These are phyloP conservation scores for Ferrisia virgata DNA, from an alignment of 2,888 invertebrate genomes.

Conservation along the genomic window DNA sequence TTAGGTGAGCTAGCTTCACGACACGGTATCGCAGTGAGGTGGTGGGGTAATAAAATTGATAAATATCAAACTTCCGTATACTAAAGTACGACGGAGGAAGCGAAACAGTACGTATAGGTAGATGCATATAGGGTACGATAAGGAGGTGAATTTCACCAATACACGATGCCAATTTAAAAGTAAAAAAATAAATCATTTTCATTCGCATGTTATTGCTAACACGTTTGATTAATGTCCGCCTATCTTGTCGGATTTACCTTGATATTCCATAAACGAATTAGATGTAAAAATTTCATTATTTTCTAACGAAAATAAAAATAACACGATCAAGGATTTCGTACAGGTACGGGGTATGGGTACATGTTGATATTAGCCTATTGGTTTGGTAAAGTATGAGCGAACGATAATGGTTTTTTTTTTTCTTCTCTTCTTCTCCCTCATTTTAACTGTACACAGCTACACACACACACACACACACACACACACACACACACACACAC, in stretches of 20 bases:
- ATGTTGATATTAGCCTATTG: neutral
- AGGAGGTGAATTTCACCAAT: neutral
- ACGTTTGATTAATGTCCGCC: conserved; percentile 25
- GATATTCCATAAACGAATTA: conserved; percentile 22
- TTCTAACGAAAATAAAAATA: conserved; percentile 33
- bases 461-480: too few species aligned
- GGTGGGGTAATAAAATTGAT: neutral
- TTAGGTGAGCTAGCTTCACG: too few species aligned
- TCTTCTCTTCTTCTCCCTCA: too few species aligned
- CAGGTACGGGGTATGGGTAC: too few species aligned
- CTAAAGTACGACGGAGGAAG: neutral
- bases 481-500: too few species aligned
- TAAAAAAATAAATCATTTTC: conserved; percentile 20
- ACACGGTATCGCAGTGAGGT: too few species aligned
- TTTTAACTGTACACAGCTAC: too few species aligned
- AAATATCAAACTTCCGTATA: neutral
- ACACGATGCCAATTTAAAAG: conserved; percentile 6
- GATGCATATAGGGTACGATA: neutral
- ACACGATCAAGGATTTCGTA: conserved; percentile 37
- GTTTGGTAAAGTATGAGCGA: neutral
- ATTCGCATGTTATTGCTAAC: neutral
- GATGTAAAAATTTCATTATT: conserved; percentile 27
- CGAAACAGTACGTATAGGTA: neutral
- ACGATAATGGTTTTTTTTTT: neutral
- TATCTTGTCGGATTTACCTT: conserved; percentile 26